Evolutionary conservation across 2,797 vertebrate species (phyloP), one percentile per base, ranked within the genome.

Genomic region (Tragopan temminckii): DNA sequence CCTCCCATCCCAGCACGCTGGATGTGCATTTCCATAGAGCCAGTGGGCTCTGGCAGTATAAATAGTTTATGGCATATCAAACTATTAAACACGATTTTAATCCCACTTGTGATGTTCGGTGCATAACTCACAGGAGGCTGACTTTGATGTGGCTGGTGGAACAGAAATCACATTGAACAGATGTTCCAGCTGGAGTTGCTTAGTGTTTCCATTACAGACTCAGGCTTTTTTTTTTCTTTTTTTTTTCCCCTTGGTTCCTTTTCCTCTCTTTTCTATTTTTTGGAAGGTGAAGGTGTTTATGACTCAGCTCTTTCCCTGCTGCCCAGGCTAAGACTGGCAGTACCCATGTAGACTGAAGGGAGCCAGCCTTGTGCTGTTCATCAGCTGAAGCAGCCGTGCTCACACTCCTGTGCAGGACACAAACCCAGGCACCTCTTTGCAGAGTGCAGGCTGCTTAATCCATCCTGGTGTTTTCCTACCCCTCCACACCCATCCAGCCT

Each of bases 11-110:
- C 23, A 5, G 61, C 86, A 76, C 3, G 11, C 82, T 13, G 88
- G 87, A 55, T 79, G 48, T 35, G 93, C 78, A n/a, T 87, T 94
- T 96, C 92, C 94, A 89, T 15, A 55, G 83, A 84, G 90, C 92
- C 84, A 89, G 77, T 36, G 70, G 95, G 93, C 88, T 96, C 93
- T 38, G 43, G 95, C 90, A 90, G 80, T 91, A 96, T 97, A 97
- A 98, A 97, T 96, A 97, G 97, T 97, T 97, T 86, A 97, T 97
- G 97, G 96, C 96, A 89, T 91, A 96, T 96, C 96, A 95, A 95
- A 97, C 96, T 95, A 98, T 98, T 97, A 96, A 96, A 97, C 97
- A 97, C 88, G 97, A 95, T 96, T 97, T 97, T 97, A 97, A 97
- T 98, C 97, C 97, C 97, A 95, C 95, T 97, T 95, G 97, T 94